Evolutionary conservation across 2,888 invertebrate species (phyloP), one percentile per base, ranked within the genome.

Genomic region (Amblyjoppa fuscipennis): DNA sequence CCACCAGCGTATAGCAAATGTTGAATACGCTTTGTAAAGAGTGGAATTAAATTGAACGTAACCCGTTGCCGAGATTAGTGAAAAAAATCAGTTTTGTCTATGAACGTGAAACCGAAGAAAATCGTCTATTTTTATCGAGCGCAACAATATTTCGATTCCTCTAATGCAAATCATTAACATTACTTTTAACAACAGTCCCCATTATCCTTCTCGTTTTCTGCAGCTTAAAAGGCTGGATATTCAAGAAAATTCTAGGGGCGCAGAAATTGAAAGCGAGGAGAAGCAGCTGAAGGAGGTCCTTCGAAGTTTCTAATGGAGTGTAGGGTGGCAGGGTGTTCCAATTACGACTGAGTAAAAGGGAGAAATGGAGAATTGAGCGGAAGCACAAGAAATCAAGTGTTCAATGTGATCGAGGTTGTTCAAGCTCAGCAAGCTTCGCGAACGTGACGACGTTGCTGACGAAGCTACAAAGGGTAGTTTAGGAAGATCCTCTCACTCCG

Each of bases 401-500:
- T 83, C 83, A 77, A 83, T 83, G 80, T 76, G 45, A 73, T 28
- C 31, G 61, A 66, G 80, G 51, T 68, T 79, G 71, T 69, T 28
- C 51, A 68, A 79, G 75, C 68, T 73, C 66, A 41, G 53, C 61
- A 49, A 53, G 76, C 79, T 51, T 68, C 49, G n/a, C 2, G 66
- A 59, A 77, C 82, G 82, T 76, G 85, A 85, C 80, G 71, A 80
- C 76, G 73, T 59, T 77, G 76, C 83, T 80, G 83, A 85, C 76
- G 85, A 83, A 73, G 73, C 45, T 66, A 64, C 80, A 76, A 83
- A 83, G 71, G 49, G 68, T 41, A 49, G 73, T 71, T 59, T 64
- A 1, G 59, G 25, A 38, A 41, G 66, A 85, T 80, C 78, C 70
- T 56, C 64, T 76, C 61, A 69, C 71, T 61, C 25, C n/a, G 51